Evolutionary conservation across 2,113 vertebrate species (phyloP).

Genomic region (Melanotaenia duboulayi): DNA sequence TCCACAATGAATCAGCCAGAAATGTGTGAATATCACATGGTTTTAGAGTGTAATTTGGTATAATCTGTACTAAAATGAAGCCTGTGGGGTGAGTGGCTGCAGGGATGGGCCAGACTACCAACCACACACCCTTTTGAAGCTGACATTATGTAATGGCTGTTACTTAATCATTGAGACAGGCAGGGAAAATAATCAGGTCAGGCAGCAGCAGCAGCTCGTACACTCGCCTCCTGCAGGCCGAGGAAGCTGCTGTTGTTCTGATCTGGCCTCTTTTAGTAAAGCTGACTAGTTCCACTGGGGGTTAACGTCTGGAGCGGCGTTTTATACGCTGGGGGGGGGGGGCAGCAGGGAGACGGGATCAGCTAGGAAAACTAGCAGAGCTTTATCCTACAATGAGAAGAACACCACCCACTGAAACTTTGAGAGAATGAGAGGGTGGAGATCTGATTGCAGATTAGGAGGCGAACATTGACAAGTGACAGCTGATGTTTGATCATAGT

Average conservation of each 20-base stretch:
- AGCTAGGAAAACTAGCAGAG: background rate
- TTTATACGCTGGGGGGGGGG: background rate
- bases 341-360: background rate
- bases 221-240: conserved; percentile 43
- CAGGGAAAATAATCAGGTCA: conserved; percentile 74
- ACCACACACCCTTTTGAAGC: conserved; percentile 61
- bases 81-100: conserved; percentile 24
- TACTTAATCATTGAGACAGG: conserved; percentile 78
- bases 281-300: conserved; percentile 4
- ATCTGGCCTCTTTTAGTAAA: conserved; percentile 43
- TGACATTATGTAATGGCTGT: conserved; percentile 80
- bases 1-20: background rate
- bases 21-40: background rate
- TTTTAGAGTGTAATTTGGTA: background rate
- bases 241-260: conserved; percentile 6
- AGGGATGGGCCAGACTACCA: conserved; percentile 34
- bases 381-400: background rate
- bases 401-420: background rate
- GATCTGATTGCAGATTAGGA: background rate
- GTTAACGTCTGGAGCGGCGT: background rate
- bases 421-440: background rate
- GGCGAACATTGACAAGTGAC: too few species aligned
- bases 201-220: conserved; percentile 21
- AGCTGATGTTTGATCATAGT: too few species aligned
- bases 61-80: background rate